Conservation (phyloP, 2,888 invertebrate species). For the Harpalus rufipes region DNA sequence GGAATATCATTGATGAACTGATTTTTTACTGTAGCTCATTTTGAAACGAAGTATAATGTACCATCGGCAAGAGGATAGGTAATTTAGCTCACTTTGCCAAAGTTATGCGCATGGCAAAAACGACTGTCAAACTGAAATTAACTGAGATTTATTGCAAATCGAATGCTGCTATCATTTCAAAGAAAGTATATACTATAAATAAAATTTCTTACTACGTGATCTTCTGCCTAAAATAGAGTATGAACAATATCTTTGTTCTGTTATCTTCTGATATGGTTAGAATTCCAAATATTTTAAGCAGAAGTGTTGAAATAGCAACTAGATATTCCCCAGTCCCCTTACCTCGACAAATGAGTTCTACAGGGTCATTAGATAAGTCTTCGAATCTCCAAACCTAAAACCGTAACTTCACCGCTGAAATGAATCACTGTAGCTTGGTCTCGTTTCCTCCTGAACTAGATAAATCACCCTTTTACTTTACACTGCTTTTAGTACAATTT, state of each 20-base stretch:
- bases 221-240: slow-evolving; percentile 64
- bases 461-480: slow-evolving; percentile 55
- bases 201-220: slow-evolving; percentile 63
- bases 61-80: no score
- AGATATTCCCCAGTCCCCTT: slow-evolving; percentile 56
- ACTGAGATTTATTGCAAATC: no score
- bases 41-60: no score
- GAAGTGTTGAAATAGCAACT: slow-evolving; percentile 61
- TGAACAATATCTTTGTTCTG: slow-evolving; percentile 39
- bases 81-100: no score
- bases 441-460: slow-evolving; percentile 30
- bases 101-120: no score
- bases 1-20: no score
- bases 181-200: slow-evolving; percentile 62
- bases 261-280: slow-evolving; percentile 49
- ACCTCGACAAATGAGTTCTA: slow-evolving; percentile 66
- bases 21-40: no score
- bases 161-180: slow-evolving; percentile 23
- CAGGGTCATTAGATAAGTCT: slow-evolving; percentile 67
- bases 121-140: no score
- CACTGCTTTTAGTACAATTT: slow-evolving; percentile 21
- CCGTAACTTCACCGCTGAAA: slow-evolving; percentile 54
- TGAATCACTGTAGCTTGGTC: slow-evolving; percentile 48
- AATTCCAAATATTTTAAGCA: slow-evolving; percentile 56
- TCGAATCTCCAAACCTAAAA: slow-evolving; percentile 54